Percentiles rank a stretch among this genome's conserved stretches.
phyloP scores from a whole-genome alignment of 2,888 invertebrate species.

The Achlya flavicornis region DNA sequence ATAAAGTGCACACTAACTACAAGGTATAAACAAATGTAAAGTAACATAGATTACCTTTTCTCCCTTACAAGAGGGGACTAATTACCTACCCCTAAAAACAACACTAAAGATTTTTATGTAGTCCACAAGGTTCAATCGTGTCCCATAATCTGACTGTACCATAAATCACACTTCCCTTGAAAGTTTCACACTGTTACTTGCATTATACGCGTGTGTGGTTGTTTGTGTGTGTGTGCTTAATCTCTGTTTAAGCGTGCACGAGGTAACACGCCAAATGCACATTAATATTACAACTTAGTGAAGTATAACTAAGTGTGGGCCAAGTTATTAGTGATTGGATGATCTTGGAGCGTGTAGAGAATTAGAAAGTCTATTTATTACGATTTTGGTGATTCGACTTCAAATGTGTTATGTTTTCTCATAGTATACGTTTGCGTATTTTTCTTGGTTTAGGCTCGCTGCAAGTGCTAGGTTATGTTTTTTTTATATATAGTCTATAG shows the following conservation, averaged over 20 bases:
- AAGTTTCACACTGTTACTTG: conserved; percentile 43
- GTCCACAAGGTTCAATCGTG: conserved; percentile 25
- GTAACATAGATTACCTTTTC: neutral
- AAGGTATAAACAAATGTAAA: no score
- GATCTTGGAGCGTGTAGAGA: neutral
- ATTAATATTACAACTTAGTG: conserved; percentile 75
- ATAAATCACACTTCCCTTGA: conserved; percentile 50
- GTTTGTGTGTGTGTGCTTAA: conserved; percentile 55
- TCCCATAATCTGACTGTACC: conserved; percentile 40
- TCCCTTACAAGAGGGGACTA: neutral
- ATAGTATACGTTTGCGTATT: no score
- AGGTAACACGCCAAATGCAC: conserved; percentile 72
- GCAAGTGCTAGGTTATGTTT: no score
- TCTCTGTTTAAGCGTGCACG: conserved; percentile 64
- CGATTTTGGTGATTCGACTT: no score
- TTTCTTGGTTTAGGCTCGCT: no score
- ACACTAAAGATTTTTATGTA: conserved; percentile 4
- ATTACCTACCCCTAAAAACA: neutral
- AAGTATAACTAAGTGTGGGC: conserved; percentile 40
- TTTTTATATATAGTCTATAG: no score
- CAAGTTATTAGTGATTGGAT: conserved; percentile 17
- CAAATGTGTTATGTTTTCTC: no score
- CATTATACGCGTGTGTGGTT: conserved; percentile 53
- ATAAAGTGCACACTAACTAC: no score
- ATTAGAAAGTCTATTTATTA: no score